phyloP scores from a whole-genome alignment of 2,113 vertebrate species.

The Saguinus imperator region DNA sequence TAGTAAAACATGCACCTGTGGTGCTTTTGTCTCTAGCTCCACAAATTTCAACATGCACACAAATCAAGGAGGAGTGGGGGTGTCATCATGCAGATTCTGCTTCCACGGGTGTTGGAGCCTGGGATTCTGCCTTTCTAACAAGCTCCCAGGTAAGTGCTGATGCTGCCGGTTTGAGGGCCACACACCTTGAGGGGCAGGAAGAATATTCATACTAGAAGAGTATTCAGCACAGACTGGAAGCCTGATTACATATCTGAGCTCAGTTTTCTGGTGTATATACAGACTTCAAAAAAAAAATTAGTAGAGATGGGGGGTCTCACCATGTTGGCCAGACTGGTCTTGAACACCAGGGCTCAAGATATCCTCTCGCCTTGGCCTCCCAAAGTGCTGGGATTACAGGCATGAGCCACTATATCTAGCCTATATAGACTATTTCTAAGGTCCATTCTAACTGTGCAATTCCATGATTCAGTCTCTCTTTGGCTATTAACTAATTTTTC shows the following conservation, averaged over 20 bases:
- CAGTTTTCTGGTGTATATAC: neutral
- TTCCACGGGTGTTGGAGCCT: neutral
- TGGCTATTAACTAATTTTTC: neutral
- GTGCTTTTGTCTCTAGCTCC: neutral
- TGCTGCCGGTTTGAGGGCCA: neutral
- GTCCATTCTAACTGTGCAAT: neutral
- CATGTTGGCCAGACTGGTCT: no score
- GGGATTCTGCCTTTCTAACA: neutral
- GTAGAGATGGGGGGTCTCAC: no score
- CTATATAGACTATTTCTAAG: neutral
- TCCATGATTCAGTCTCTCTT: neutral
- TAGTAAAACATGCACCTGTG: neutral
- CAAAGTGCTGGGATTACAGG: no score
- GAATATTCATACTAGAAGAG: neutral
- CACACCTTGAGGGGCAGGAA: neutral
- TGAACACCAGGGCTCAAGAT: no score
- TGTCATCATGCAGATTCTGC: neutral
- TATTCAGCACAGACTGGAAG: neutral
- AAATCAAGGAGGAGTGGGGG: neutral
- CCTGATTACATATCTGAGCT: neutral
- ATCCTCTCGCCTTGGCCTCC: no score
- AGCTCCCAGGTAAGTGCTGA: neutral
- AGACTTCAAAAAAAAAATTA: neutral
- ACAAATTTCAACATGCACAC: slow-evolving; percentile 5
- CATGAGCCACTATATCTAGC: no score